A percentile compares a stretch with the other conserved stretches of the same genome.
phyloP scores from a whole-genome alignment of 2,888 invertebrate genomes.

The Drosophila ustulata region DNA sequence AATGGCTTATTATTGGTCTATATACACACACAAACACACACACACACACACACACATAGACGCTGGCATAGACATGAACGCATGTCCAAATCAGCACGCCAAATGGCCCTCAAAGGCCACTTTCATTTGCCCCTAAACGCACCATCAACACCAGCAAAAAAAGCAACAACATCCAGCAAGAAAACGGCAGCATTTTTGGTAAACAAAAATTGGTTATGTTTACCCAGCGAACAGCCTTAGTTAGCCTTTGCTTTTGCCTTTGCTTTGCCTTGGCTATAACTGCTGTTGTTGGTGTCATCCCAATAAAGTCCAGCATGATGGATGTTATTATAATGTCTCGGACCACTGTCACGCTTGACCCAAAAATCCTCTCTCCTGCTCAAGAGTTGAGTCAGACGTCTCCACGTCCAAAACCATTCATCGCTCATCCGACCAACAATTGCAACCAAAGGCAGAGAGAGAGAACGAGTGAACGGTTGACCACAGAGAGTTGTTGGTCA shows the following conservation, averaged over 20 bases:
- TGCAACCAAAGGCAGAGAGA: constrained; percentile 8
- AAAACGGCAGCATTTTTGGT: constrained; percentile 37
- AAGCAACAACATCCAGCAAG: constrained; percentile 30
- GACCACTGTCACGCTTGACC: constrained; percentile 49
- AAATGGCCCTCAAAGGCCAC: constrained; percentile 70
- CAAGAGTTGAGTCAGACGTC: background rate
- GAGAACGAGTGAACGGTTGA: constrained; percentile 3
- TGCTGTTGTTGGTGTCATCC: constrained; percentile 54
- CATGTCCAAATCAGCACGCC: constrained; percentile 56
- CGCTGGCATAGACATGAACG: constrained; percentile 25
- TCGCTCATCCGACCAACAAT: background rate
- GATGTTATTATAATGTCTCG: constrained; percentile 73
- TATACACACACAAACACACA: constrained; percentile 40
- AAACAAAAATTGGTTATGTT: constrained; percentile 68
- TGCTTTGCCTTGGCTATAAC: constrained; percentile 1
- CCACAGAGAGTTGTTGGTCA: constrained; percentile 34
- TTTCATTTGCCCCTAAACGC: constrained; percentile 66
- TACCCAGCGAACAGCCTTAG: constrained; percentile 57
- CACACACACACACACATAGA: background rate
- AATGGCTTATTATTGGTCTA: constrained; percentile 76
- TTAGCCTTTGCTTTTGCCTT: constrained; percentile 33
- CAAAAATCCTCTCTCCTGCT: constrained; percentile 7
- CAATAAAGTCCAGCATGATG: constrained; percentile 62
- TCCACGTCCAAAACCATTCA: constrained; percentile 5
- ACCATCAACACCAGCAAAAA: constrained; percentile 51